Evolutionary conservation across 2,888 invertebrate genomes (phyloP), one percentile per base, ranked within the genome.

Genomic region (Leptinotarsa juncta): DNA sequence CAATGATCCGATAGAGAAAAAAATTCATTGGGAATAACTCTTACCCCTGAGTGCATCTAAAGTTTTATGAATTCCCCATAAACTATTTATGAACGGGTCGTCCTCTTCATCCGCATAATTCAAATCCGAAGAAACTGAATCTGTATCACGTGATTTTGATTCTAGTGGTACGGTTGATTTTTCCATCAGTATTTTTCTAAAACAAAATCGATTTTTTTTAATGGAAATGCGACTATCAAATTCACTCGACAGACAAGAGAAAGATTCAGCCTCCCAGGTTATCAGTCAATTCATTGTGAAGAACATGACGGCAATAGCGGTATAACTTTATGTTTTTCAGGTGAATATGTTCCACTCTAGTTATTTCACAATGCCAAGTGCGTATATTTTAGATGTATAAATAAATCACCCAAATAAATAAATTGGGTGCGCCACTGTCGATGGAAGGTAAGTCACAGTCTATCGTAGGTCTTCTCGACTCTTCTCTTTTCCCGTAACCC

Each of bases 11-110:
- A 51, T 16, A 4, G 23, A 23, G 1, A 57, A 23, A 57, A 57
- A 23, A 12, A 57, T 55, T 3, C 20, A 57, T 20, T 23, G 15
- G 4, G 15, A 4, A 15, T 15, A 62, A 32, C 32, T 74, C 81
- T 82, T 84, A 87, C 86, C 86, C 78, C 86, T 80, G 18, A 87
- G 77, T 50, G 78, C 78, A 72, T 83, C 81, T 20, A 87, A 79
- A 60, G 81, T 83, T 70, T 83, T 82, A 77, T 86, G 86, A 77
- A 86, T 85, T 57, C 82, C 81, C 86, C 86, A 86, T 73, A 87
- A 80, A 74, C 82, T 83, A 72, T 81, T 80, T 75, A 87, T 85
- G 73, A 83, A 81, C 2, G 82, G 80, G 76, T 82, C 80, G 53
- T 78, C 79, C 71, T 81, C 77, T 68, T 81, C 77, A 26, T 79